Evolutionary conservation across 2,113 vertebrate species (phyloP).

Genomic region (Meles meles): DNA sequence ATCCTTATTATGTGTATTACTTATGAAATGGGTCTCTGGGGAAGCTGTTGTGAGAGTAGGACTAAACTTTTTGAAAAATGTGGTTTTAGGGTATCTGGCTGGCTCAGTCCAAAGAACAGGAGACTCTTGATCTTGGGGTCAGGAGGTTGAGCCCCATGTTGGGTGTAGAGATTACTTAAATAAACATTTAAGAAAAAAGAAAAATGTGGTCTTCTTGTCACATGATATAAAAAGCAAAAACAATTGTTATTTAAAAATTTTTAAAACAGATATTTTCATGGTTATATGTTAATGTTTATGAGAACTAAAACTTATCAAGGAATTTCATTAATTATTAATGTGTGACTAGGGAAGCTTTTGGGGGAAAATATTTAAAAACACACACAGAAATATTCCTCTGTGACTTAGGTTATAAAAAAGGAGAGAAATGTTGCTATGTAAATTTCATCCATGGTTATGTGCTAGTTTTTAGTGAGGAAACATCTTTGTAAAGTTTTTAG

Average conservation of each 20-base stretch:
- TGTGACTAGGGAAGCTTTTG: background rate
- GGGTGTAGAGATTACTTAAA: background rate
- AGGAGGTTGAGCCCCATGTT: background rate
- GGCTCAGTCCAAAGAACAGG: background rate
- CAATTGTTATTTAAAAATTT: background rate
- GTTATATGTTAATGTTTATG: background rate
- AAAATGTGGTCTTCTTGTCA: background rate
- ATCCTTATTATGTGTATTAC: background rate
- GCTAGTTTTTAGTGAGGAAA: background rate
- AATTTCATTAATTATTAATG: background rate
- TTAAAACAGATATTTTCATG: background rate
- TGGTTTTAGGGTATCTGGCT: background rate
- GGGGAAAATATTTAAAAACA: background rate
- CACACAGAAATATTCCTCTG: background rate
- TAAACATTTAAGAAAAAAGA: background rate
- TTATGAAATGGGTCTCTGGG: background rate
- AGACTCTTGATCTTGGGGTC: background rate
- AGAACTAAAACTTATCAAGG: background rate
- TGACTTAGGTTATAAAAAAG: background rate
- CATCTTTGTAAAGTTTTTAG: background rate
- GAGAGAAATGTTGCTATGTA: background rate
- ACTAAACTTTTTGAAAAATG: background rate
- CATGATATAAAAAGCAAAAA: slow-evolving; percentile 4
- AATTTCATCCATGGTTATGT: background rate
- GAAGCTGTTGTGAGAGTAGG: background rate